Percentiles rank a stretch among this genome's conserved stretches.
These are phyloP conservation scores for Castor canadensis DNA, from an alignment of 2,113 vertebrate genomes.

Conservation along the genomic window DNA sequence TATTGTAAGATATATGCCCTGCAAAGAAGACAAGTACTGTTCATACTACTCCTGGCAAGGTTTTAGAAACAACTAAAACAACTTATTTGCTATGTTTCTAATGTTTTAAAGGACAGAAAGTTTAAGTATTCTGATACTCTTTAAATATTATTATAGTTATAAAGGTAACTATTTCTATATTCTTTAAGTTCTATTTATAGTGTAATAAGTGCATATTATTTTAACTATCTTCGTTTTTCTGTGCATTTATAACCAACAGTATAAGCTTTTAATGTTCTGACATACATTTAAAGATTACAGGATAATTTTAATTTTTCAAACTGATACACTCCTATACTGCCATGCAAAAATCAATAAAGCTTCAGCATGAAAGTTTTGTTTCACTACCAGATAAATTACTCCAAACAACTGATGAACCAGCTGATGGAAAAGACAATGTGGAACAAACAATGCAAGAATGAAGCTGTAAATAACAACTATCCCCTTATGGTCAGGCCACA, in stretches of 20 bases:
- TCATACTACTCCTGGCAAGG: background rate
- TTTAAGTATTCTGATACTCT: background rate
- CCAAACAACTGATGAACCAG: background rate
- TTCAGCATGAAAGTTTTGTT: background rate
- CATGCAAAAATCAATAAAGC: background rate
- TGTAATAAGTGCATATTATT: background rate
- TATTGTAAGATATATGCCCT: background rate
- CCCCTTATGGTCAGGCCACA: background rate
- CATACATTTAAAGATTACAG: slow-evolving; percentile 1
- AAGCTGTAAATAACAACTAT: background rate
- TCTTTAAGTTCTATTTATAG: background rate
- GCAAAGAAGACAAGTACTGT: background rate
- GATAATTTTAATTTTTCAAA: slow-evolving; percentile 30
- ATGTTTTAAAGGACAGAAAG: background rate
- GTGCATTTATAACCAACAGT: background rate
- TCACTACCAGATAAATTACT: background rate
- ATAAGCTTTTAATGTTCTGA: background rate
- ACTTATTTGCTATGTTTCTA: background rate
- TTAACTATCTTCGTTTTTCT: background rate
- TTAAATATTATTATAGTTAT: background rate
- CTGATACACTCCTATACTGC: background rate
- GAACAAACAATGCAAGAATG: background rate
- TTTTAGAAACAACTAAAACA: slow-evolving; percentile 1
- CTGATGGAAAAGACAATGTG: background rate
- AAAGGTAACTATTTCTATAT: too few relatives aligned